phyloP scores from a whole-genome alignment of 2,888 invertebrate genomes.

The Rhorus exstirpatorius region DNA sequence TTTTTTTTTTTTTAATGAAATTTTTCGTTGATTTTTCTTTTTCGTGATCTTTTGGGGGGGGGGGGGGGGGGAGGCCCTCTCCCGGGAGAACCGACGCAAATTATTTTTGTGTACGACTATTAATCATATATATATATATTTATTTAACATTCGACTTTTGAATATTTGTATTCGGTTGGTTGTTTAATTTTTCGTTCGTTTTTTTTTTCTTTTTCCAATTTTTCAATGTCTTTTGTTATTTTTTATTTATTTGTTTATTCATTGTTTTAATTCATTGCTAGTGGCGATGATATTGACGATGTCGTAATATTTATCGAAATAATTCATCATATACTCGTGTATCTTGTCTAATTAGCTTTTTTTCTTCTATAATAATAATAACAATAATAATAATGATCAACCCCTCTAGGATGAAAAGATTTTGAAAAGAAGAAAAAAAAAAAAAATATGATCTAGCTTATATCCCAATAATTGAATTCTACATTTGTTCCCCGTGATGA shows the following conservation, averaged over 20 bases:
- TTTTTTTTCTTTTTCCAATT: conserved; percentile 18
- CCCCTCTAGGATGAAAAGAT: conserved; percentile 81
- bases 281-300: conserved; percentile 79
- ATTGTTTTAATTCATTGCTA: conserved; percentile 64
- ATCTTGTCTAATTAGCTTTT: conserved; percentile 81
- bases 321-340: conserved; percentile 72
- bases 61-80: conserved; percentile 41
- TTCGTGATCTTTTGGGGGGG: neutral
- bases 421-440: no score
- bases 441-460: conserved; percentile 79
- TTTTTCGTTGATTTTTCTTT: conserved; percentile 10
- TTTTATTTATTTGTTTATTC: conserved; percentile 49
- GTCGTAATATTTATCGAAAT: conserved; percentile 81
- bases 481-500: conserved; percentile 80
- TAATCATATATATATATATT: conserved; percentile 68
- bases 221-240: conserved; percentile 41
- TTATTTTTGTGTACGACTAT: conserved; percentile 62
- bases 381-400: conserved; percentile 68
- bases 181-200: conserved; percentile 64
- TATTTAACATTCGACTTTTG: conserved; percentile 77
- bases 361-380: no score
- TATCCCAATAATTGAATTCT: conserved; percentile 65
- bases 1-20: neutral
- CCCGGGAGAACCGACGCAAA: conserved; percentile 67
- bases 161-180: conserved; percentile 78